These are phyloP conservation scores for Cepphus grylle DNA, from an alignment of 2,113 vertebrate species.

Conservation along the genomic window DNA sequence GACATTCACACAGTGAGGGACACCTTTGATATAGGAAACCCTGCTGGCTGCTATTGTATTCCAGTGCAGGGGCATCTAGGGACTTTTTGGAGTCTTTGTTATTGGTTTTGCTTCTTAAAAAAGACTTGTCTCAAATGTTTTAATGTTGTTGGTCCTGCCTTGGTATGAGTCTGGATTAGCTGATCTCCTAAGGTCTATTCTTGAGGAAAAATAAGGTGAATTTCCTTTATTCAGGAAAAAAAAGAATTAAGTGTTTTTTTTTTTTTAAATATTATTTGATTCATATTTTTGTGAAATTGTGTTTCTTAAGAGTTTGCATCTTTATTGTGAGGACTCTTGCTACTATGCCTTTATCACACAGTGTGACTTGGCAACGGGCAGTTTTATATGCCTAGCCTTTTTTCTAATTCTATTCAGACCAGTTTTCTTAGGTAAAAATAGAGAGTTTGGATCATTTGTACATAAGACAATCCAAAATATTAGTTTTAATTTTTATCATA, in stretches of 20 bases:
- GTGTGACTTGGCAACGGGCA: neutral
- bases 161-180: neutral
- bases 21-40: neutral
- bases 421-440: neutral
- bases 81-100: neutral
- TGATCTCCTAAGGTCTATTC: neutral
- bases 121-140: neutral
- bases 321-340: neutral
- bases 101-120: neutral
- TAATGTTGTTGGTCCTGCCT: neutral
- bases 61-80: neutral
- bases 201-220: neutral
- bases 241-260: accelerated
- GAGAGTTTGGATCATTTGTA: neutral
- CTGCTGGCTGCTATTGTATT: neutral
- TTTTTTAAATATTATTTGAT: neutral
- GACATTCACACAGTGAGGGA: neutral
- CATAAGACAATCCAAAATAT: neutral
- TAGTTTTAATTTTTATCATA: neutral
- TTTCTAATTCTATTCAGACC: neutral
- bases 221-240: neutral
- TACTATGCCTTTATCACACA: neutral
- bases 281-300: neutral
- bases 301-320: neutral
- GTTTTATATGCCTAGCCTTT: neutral